Evolutionary conservation across 2,797 vertebrate genomes (phyloP).

Genomic region (Acipenser transmontanus): DNA sequence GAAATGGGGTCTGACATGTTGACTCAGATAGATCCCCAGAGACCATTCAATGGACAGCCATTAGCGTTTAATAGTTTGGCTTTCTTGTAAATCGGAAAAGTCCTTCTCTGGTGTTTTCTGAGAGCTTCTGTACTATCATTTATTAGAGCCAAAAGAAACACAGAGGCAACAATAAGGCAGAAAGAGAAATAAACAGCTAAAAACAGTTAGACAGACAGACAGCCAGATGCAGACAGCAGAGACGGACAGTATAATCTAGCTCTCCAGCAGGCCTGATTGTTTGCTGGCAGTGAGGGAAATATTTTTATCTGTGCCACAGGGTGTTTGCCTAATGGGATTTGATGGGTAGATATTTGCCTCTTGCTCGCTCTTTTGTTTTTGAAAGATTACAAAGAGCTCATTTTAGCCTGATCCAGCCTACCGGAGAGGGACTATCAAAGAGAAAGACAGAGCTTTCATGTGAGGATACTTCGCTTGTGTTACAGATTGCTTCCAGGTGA

Average conservation of each 20-base stretch:
- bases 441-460: constrained; percentile 67
- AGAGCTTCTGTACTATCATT: no score
- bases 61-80: constrained; percentile 54
- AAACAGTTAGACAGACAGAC: no score
- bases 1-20: constrained; percentile 60
- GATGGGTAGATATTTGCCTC: constrained; percentile 59
- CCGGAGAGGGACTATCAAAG: constrained; percentile 51
- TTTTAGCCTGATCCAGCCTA: constrained; percentile 55
- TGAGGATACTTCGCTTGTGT: constrained; percentile 73
- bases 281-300: constrained; percentile 29
- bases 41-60: constrained; percentile 48
- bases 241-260: no score
- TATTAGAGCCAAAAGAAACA: no score
- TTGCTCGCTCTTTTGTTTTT: constrained; percentile 46
- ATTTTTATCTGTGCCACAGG: constrained; percentile 49
- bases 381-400: constrained; percentile 54
- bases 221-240: no score
- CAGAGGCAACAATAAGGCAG: no score
- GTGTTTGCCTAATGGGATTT: constrained; percentile 64
- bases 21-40: constrained; percentile 52
- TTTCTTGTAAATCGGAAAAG: constrained; percentile 31
- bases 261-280: constrained; percentile 32
- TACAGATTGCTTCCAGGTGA: constrained; percentile 84
- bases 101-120: constrained; percentile 18
- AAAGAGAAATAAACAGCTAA: no score